phyloP scores from a whole-genome alignment of 92 coral and sea anemone genomes.

The Porites cylindrica region DNA sequence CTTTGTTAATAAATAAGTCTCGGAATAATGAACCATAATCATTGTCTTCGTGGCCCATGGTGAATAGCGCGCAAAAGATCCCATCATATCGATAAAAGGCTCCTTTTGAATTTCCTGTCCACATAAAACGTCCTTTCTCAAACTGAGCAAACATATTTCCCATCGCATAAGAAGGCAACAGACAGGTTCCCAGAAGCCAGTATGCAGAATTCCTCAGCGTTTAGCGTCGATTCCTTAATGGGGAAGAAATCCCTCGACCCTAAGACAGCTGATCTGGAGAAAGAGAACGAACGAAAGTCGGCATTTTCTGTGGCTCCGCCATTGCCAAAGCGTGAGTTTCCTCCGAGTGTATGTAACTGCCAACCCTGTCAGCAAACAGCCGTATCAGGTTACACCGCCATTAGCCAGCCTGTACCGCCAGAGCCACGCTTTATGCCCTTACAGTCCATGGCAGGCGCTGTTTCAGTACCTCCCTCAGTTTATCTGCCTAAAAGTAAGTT shows the following conservation, averaged over 20 bases:
- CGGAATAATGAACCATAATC: slow-evolving; percentile 73
- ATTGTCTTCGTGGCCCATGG: slow-evolving; percentile 60
- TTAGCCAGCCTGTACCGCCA: slow-evolving; percentile 67
- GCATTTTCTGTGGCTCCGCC: slow-evolving; percentile 81
- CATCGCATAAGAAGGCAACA: neutral
- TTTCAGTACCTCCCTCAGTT: slow-evolving; percentile 78
- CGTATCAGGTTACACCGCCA: slow-evolving; percentile 75
- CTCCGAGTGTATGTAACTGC: slow-evolving; percentile 84
- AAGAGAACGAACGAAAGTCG: slow-evolving; percentile 76
- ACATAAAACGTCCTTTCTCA: slow-evolving; percentile 44
- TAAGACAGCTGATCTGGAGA: slow-evolving; percentile 45
- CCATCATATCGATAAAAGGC: slow-evolving; percentile 58
- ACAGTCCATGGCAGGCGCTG: slow-evolving; percentile 78
- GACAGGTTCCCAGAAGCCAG: neutral
- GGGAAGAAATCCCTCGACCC: slow-evolving; percentile 75
- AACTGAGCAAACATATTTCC: slow-evolving; percentile 11
- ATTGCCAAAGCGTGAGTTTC: slow-evolving; percentile 80
- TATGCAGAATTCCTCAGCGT: slow-evolving; percentile 61
- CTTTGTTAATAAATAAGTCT: slow-evolving; percentile 85
- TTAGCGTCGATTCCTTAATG: slow-evolving; percentile 87
- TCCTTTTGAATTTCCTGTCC: slow-evolving; percentile 59
- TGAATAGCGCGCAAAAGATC: slow-evolving; percentile 65
- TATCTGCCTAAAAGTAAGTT: slow-evolving; percentile 87
- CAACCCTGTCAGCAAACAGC: slow-evolving; percentile 90
- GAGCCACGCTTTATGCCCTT: slow-evolving; percentile 86